Evolutionary conservation across 2,888 invertebrate genomes (phyloP).

Genomic region (Apamea anceps): DNA sequence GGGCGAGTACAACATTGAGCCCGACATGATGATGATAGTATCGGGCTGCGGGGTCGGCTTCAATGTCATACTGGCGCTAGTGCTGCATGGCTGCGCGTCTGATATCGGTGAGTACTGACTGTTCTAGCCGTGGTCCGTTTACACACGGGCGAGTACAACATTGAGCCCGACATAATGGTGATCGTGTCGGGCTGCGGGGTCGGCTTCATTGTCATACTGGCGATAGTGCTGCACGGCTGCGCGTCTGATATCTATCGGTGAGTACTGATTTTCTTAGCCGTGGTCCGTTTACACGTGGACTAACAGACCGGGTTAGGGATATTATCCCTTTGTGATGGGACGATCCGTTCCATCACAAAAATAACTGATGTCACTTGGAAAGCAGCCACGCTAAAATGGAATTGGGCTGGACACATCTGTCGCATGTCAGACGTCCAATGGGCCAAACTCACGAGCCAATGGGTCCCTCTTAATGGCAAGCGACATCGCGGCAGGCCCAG

Average conservation of each 20-base stretch:
- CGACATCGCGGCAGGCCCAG: too few species aligned
- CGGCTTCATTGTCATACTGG: constrained; percentile 93
- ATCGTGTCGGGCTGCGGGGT: constrained; percentile 93
- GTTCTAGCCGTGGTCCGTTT: constrained; percentile 79
- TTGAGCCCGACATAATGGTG: constrained; percentile 94
- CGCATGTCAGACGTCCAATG: too few species aligned
- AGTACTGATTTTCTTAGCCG: constrained; percentile 83
- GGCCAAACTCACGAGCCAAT: too few species aligned
- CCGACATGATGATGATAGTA: constrained; percentile 94
- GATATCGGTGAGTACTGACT: constrained; percentile 77
- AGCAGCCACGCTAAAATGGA: too few species aligned
- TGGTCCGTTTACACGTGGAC: constrained; percentile 72
- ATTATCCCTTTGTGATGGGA: too few species aligned
- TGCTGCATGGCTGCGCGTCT: constrained; percentile 93
- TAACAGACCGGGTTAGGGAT: too few species aligned
- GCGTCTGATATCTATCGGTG: constrained; percentile 88
- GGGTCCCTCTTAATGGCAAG: too few species aligned
- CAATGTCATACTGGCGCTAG: constrained; percentile 93
- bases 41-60: constrained; percentile 93
- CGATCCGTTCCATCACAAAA: too few species aligned
- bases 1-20: constrained; percentile 92
- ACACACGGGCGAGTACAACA: constrained; percentile 91
- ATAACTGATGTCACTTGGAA: too few species aligned
- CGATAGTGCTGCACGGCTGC: constrained; percentile 94
- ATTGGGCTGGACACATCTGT: too few species aligned